Conservation (phyloP, 2,888 invertebrate genomes). For the Hanleya hanleyi region DNA sequence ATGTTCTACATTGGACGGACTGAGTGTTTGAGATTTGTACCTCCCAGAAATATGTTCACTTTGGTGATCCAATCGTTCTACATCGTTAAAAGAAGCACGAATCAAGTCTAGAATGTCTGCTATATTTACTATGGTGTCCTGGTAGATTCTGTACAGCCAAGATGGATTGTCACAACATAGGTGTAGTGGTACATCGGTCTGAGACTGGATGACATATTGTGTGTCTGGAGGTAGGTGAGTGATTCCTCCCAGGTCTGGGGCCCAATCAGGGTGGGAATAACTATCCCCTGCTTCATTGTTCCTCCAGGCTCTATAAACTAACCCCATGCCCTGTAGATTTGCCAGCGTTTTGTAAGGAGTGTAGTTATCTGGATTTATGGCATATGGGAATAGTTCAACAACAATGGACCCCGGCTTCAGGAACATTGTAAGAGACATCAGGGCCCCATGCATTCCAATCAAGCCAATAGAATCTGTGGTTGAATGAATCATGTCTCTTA, state of each 20-base stretch:
- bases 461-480: constrained; percentile 59
- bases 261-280: constrained; percentile 70
- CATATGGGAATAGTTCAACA: constrained; percentile 76
- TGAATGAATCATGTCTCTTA: constrained; percentile 61
- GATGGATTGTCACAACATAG: constrained; percentile 75
- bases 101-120: constrained; percentile 45
- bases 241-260: constrained; percentile 72
- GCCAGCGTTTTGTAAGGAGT: constrained; percentile 74
- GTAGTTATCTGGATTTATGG: constrained; percentile 73
- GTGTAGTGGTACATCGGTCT: constrained; percentile 70
- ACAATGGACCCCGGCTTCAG: constrained; percentile 69
- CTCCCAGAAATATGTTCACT: constrained; percentile 8
- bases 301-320: constrained; percentile 73
- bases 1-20: constrained; percentile 39
- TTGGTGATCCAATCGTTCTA: not conserved
- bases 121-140: constrained; percentile 74
- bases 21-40: not conserved
- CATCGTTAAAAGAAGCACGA: constrained; percentile 29
- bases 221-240: constrained; percentile 64
- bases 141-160: constrained; percentile 76
- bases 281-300: constrained; percentile 68
- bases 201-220: constrained; percentile 62
- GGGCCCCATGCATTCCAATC: constrained; percentile 75
- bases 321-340: constrained; percentile 60
- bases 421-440: constrained; percentile 73